Percentiles rank a stretch among this genome's conserved stretches.
phyloP scores from a whole-genome alignment of 2,113 vertebrate genomes.

The Ifrita kowaldi region DNA sequence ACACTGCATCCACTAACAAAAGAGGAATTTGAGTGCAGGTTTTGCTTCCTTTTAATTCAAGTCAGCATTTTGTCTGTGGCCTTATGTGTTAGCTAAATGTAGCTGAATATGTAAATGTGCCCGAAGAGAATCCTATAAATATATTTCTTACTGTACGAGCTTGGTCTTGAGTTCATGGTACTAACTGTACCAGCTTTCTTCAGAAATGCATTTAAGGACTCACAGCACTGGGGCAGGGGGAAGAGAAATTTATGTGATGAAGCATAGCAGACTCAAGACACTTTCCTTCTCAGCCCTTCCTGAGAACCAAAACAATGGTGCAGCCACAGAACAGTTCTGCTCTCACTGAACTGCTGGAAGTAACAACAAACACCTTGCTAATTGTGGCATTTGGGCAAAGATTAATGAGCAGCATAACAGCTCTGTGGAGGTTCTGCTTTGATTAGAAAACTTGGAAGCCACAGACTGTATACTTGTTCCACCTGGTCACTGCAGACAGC shows the following conservation, averaged over 20 bases:
- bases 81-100: neutral
- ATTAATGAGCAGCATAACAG: constrained; percentile 53
- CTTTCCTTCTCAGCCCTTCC: neutral
- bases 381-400: constrained; percentile 49
- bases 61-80: neutral
- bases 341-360: neutral
- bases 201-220: neutral
- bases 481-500: constrained; percentile 53
- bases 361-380: neutral
- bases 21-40: neutral
- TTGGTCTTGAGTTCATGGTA: neutral
- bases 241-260: neutral
- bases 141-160: neutral
- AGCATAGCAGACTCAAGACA: neutral
- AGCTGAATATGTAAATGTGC: neutral
- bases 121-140: neutral
- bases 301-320: neutral
- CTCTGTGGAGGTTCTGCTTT: constrained; percentile 65
- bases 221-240: neutral
- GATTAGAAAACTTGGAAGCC: constrained; percentile 68
- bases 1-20: neutral
- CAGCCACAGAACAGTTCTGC: neutral
- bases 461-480: constrained; percentile 57
- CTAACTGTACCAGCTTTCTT: neutral
- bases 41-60: neutral